These are phyloP conservation scores for Ophthalmolycus amberensis DNA, from an alignment of 2,113 vertebrate species.

Conservation along the genomic window DNA sequence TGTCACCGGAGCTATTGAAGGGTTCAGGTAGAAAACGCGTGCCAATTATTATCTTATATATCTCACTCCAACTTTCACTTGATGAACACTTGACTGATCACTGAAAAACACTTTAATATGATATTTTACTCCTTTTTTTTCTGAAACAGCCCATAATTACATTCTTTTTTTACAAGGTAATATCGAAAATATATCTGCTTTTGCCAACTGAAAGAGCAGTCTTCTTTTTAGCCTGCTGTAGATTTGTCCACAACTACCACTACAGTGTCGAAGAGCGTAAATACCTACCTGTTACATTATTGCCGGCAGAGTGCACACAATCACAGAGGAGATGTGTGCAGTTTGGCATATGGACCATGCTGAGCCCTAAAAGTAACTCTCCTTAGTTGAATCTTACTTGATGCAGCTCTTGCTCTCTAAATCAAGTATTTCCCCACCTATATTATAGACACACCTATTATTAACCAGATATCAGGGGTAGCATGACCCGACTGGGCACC, in stretches of 20 bases:
- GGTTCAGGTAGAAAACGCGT: constrained; percentile 47
- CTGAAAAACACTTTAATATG: neutral
- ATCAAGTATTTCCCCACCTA: neutral
- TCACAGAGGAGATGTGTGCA: neutral
- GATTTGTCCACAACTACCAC: neutral
- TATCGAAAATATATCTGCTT: neutral
- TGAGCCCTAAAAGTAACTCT: neutral
- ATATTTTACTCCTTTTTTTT: neutral
- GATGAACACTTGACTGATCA: constrained; percentile 8
- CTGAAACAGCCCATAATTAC: neutral
- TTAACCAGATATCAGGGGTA: neutral
- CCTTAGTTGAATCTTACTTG: neutral
- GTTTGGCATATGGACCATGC: neutral
- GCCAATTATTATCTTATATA: constrained; percentile 13
- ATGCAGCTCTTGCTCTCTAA: neutral
- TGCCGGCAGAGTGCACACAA: neutral
- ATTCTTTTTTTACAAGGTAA: neutral
- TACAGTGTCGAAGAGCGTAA: neutral
- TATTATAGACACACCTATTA: neutral
- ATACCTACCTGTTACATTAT: neutral
- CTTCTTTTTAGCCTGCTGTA: neutral
- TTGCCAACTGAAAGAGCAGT: neutral
- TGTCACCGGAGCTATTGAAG: constrained; percentile 47
- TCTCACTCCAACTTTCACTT: constrained; percentile 19
- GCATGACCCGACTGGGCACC: neutral